phyloP scores from a whole-genome alignment of 2,888 invertebrate genomes.

The Deilephila elpenor region DNA sequence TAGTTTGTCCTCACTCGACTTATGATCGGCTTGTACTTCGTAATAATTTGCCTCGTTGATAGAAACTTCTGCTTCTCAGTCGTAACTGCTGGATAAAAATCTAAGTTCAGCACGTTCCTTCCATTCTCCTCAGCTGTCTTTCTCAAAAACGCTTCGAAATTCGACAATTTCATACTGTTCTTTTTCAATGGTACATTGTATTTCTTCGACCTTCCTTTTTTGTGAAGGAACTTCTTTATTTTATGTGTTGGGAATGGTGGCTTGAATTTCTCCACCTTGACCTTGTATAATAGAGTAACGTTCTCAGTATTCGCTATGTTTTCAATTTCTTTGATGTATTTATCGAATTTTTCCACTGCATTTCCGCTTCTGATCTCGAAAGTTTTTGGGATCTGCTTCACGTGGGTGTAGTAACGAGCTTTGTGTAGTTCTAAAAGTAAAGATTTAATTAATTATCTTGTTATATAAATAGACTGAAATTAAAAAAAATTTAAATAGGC shows the following conservation, averaged over 20 bases:
- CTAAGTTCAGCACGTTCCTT: constrained; percentile 43
- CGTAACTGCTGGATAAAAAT: constrained; percentile 45
- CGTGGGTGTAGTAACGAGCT: constrained; percentile 46
- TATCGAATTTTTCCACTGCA: constrained; percentile 57
- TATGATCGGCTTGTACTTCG: constrained; percentile 70
- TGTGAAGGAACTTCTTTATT: constrained; percentile 43
- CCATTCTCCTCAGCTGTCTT: constrained; percentile 61
- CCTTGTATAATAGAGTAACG: constrained; percentile 60
- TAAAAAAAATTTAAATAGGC: no score
- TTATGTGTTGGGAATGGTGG: constrained; percentile 41
- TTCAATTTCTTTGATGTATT: constrained; percentile 60
- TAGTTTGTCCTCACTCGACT: constrained; percentile 61
- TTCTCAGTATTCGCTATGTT: constrained; percentile 61
- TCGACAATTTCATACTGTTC: constrained; percentile 72
- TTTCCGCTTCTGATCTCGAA: constrained; percentile 63
- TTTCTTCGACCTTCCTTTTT: constrained; percentile 63
- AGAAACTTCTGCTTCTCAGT: constrained; percentile 49
- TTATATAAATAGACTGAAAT: no score
- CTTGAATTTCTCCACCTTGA: constrained; percentile 61
- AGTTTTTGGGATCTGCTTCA: constrained; percentile 61
- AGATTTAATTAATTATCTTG: not conserved
- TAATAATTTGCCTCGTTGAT: constrained; percentile 53
- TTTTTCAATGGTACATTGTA: constrained; percentile 74
- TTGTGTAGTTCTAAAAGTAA: constrained; percentile 48
- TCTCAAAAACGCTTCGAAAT: constrained; percentile 67